These are phyloP conservation scores for Otus scops DNA, from an alignment of 2,797 vertebrate species.

Conservation along the genomic window DNA sequence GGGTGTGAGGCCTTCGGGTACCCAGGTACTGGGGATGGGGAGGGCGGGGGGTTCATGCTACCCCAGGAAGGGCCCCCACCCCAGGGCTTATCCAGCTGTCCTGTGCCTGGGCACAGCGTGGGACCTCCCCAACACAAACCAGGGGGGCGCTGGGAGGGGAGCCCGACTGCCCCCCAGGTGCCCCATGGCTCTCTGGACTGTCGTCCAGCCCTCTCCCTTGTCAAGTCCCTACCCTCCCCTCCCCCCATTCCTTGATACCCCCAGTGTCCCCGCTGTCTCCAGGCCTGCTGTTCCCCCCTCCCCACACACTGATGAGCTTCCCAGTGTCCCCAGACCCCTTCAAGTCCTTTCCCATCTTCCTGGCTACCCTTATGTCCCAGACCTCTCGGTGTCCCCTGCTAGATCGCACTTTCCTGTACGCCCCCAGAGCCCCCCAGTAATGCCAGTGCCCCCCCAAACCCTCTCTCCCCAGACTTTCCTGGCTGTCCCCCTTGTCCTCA, in stretches of 20 bases:
- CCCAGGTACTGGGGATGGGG: background rate
- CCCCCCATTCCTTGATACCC: background rate
- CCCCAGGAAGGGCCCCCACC: background rate
- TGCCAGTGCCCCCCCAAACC: rapidly evolving
- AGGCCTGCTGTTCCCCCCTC: background rate
- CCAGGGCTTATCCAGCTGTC: background rate
- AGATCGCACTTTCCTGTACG: background rate
- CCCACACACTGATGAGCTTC: background rate
- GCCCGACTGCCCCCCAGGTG: background rate
- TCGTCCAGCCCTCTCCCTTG: background rate
- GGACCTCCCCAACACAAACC: rapidly evolving
- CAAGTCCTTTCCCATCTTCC: background rate
- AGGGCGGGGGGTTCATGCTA: background rate
- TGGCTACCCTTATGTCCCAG: rapidly evolving
- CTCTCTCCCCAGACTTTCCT: background rate
- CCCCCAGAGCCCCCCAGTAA: too few relatives aligned
- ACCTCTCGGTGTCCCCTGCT: background rate
- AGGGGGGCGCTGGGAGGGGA: background rate
- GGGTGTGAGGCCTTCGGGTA: constrained; percentile 34
- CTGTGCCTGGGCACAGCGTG: rapidly evolving
- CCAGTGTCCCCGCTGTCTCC: background rate
- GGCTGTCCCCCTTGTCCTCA: background rate
- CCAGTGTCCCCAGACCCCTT: too few relatives aligned
- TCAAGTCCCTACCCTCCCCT: rapidly evolving
- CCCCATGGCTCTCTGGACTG: background rate